These are phyloP conservation scores for Koerneria pararmatus DNA, from an alignment of 2,888 invertebrate genomes.

Conservation along the genomic window DNA sequence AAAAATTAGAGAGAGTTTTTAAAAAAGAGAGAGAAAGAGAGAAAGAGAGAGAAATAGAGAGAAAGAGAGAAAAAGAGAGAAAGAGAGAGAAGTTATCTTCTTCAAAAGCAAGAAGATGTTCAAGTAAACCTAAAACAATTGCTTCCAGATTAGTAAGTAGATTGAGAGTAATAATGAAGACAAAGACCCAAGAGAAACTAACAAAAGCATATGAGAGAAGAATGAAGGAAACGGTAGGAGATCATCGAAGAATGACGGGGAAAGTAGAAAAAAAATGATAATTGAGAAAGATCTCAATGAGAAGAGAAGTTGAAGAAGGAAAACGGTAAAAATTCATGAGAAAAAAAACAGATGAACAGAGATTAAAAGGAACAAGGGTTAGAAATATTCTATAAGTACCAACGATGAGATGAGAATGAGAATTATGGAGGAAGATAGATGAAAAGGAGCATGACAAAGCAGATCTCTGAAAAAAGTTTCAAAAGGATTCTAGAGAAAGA, in stretches of 20 bases:
- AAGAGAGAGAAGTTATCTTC: not conserved
- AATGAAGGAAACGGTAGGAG: constrained; percentile 23
- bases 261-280: constrained; percentile 22
- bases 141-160: constrained; percentile 24
- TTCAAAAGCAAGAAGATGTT: not conserved
- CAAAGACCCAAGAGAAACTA: not conserved
- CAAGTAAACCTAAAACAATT: not conserved
- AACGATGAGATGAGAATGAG: too few relatives aligned
- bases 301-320: not conserved
- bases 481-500: constrained; percentile 1
- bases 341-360: too few relatives aligned
- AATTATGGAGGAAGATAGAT: too few relatives aligned
- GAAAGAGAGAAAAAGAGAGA: not conserved
- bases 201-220: constrained; percentile 9
- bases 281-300: constrained; percentile 1
- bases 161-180: constrained; percentile 16
- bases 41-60: not conserved
- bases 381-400: too few relatives aligned
- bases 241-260: not conserved
- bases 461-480: not conserved
- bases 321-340: too few relatives aligned
- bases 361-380: too few relatives aligned
- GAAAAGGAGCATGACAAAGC: not conserved
- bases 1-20: not conserved
- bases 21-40: not conserved